Evolutionary conservation across 2,113 vertebrate genomes (phyloP), one percentile per base, ranked within the genome.

Genomic region (Scolopax mira): DNA sequence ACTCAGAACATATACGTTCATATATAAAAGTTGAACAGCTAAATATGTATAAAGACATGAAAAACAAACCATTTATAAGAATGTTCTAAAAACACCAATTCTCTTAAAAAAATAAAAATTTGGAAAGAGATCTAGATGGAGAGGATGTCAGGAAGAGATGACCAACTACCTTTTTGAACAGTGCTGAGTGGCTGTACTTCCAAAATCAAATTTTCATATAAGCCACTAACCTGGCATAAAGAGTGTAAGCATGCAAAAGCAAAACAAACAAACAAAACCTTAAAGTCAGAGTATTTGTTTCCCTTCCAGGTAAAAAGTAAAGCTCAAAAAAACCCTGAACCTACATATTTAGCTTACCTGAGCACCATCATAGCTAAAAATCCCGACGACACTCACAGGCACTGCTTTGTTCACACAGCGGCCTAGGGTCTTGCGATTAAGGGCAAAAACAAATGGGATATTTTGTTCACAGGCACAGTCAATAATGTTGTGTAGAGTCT

Each of bases 331-430:
- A 64, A 61, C 0, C 5, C 57, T 1, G 3, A 66, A 31, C 46
- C 14, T 41, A 30, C 5, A 7, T 17, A 37, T 66, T 66, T 48
- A 85, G 77, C 98, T 97, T 90, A 99, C 99, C 99, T 99, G 99
- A 61, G 99, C 99, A 2, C 99, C 99, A 28, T 99, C 99, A 4
- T 99, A 99, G 96, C 99, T 99, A 97, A 99, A 99, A 95, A 99
- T 98, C n/a, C 99, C 99, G 87, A 99, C 99, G 72, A 99, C 98
- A 3, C 99, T 99, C 87, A 99, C 99, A 11, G 99, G 99, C 62
- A 99, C 99, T 1, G 98, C 98, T 97, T 99, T 99, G 96, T 99
- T 99, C 94, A 99, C 97, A 61, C 99, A 99, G 66, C 98, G 99
- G 23, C 99, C 99, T n/a, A 99, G 95, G 51, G 98, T 98, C 97